Percentiles rank a stretch among this genome's conserved stretches.
These are phyloP conservation scores for Engystomops pustulosus DNA, from an alignment of 2,113 vertebrate species.

Conservation along the genomic window DNA sequence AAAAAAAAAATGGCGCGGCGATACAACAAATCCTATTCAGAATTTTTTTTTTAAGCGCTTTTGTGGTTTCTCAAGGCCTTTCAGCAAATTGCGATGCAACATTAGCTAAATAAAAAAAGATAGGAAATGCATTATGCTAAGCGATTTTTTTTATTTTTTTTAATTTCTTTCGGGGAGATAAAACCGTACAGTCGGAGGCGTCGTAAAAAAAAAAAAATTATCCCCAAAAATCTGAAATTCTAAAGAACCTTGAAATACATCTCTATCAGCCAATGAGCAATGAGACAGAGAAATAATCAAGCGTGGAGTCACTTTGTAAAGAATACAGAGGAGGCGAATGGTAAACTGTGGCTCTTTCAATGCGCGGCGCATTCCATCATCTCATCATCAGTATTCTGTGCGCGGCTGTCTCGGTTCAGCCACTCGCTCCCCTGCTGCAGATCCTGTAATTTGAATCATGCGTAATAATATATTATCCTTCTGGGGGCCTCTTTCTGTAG, in stretches of 20 bases:
- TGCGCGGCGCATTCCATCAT: conserved; percentile 76
- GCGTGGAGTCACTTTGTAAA: conserved; percentile 68
- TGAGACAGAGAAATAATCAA: conserved; percentile 62
- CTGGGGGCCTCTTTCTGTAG: conserved; percentile 80
- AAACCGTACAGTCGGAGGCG: too few relatives aligned
- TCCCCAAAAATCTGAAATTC: neutral
- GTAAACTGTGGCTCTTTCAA: conserved; percentile 73
- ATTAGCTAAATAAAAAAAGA: neutral
- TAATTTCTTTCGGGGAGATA: conserved; percentile 2
- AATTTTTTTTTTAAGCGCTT: neutral
- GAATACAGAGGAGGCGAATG: conserved; percentile 70
- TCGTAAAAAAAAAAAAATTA: conserved; percentile 13
- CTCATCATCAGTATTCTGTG: conserved; percentile 81
- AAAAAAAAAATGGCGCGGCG: neutral
- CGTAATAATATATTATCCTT: conserved; percentile 85
- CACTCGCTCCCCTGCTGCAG: conserved; percentile 79
- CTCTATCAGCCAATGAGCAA: conserved; percentile 30
- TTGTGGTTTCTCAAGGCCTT: conserved; percentile 33
- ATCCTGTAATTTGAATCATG: conserved; percentile 85
- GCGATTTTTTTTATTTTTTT: neutral
- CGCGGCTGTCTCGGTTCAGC: conserved; percentile 76
- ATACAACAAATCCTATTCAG: conserved; percentile 54
- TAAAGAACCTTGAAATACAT: conserved; percentile 32
- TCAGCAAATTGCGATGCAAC: neutral
- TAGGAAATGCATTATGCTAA: neutral